These are phyloP conservation scores for Cremastinae sp. DNA, from an alignment of 2,888 invertebrate genomes.

Conservation along the genomic window DNA sequence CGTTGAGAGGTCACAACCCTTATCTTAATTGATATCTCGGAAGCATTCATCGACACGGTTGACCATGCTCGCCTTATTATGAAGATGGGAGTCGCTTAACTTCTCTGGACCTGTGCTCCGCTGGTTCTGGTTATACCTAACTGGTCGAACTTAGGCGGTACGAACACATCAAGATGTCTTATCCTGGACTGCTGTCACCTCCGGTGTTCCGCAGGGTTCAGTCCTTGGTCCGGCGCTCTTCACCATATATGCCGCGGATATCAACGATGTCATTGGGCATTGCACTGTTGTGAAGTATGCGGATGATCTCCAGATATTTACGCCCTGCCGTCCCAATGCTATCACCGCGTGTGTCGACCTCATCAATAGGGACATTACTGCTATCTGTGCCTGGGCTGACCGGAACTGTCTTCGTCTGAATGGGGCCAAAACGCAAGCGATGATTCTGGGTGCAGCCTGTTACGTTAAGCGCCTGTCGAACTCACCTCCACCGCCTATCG, in stretches of 20 bases:
- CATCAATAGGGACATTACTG: too few species aligned
- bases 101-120: background rate
- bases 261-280: too few species aligned
- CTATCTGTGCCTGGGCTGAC: too few species aligned
- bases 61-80: background rate
- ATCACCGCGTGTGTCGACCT: too few species aligned
- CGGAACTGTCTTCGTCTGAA: too few species aligned
- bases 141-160: conserved; percentile 16
- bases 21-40: conserved; percentile 17
- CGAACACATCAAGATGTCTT: background rate
- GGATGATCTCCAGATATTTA: background rate
- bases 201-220: conserved; percentile 40
- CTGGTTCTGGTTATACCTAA: conserved; percentile 22
- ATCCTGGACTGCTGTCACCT: background rate
- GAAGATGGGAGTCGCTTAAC: background rate
- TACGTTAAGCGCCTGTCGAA: too few species aligned
- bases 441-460: too few species aligned
- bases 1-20: background rate
- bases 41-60: conserved; percentile 29
- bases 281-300: too few species aligned
- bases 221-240: conserved; percentile 25
- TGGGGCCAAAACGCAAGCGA: too few species aligned
- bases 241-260: background rate
- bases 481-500: too few species aligned
- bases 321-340: background rate